Base-by-base conservation (phyloP, 2,888 invertebrate genomes). In the Acleris laterana region DNA sequence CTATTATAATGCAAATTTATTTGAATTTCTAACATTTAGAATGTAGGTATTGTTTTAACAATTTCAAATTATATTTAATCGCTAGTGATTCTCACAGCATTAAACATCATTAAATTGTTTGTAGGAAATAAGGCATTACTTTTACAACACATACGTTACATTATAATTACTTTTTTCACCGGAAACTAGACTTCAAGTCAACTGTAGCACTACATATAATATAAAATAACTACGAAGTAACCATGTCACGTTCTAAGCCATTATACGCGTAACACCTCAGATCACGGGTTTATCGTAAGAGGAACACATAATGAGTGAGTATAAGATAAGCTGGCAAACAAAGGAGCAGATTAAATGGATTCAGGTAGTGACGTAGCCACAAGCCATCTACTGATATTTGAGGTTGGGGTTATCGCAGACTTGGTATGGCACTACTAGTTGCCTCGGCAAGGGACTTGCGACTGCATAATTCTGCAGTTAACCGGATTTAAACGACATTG, bases 401-500 rank as follows among this genome's bases (percentile, higher is more conserved):
- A 50, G 55, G 60, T 65, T 60, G 38, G 38, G 32, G 38, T 38
- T 38, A 60, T 65, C 60, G 65, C 16, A 44, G 22, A 22, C 38
- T 13, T 13, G 38, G 38, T 38, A 38, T 38, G 13, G 38, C 4
- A 38, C 38, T 13, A 13, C 13, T 13, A 38, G 13, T 38, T 38
- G 38, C 38, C 38, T 38, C 49, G 60, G 60, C 60, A 61, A 61
- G 60, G 44, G 60, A 32, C 11, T 32, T 42, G 22, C 42, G 50
- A 50, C 60, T 56, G 65, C 55, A 65, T 56, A 65, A 56, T 61
- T 65, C 65, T 60, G 32, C 60, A 50, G 42, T 44, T 65, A 56
- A 65, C 60, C 56, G 65, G 65, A 65, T 65, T 65, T 46, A 46
- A 56, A 56, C 53, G 38, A 38, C 60, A 60, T 55, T 61, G 60